Conservation (phyloP, 1,140 invertebrate genomes). For the Calosoma granatense region DNA sequence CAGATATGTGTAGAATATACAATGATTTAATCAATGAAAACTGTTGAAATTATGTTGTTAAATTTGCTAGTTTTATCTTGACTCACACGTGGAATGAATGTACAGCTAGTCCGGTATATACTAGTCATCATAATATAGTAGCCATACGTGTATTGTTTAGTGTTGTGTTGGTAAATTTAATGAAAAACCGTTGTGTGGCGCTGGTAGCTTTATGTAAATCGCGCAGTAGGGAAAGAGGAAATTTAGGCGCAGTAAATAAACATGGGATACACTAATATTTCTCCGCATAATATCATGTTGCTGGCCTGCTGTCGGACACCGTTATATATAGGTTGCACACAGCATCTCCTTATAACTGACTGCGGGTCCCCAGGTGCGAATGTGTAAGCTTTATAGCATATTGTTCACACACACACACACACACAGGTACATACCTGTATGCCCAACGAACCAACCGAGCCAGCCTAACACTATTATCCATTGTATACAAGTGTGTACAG, state of each 20-base stretch:
- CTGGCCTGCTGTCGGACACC: neutral
- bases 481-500: too few species aligned
- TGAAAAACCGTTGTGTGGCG: neutral
- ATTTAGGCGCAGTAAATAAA: constrained; percentile 1
- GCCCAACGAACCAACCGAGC: too few species aligned
- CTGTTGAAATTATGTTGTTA: too few species aligned
- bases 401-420: neutral
- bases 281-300: constrained; percentile 3
- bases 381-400: neutral
- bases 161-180: constrained; percentile 1
- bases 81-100: too few species aligned
- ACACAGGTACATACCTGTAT: too few species aligned
- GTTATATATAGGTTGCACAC: neutral
- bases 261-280: constrained; percentile 3
- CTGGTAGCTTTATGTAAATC: neutral
- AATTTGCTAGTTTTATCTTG: too few species aligned
- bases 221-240: neutral
- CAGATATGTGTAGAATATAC: neutral
- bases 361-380: neutral
- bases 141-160: too few species aligned
- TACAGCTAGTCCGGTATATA: neutral
- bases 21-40: neutral
- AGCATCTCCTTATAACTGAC: too few species aligned
- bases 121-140: too few species aligned
- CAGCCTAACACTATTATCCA: too few species aligned